These are phyloP conservation scores for Eospalax fontanierii DNA, from an alignment of 2,797 vertebrate genomes.

Conservation along the genomic window DNA sequence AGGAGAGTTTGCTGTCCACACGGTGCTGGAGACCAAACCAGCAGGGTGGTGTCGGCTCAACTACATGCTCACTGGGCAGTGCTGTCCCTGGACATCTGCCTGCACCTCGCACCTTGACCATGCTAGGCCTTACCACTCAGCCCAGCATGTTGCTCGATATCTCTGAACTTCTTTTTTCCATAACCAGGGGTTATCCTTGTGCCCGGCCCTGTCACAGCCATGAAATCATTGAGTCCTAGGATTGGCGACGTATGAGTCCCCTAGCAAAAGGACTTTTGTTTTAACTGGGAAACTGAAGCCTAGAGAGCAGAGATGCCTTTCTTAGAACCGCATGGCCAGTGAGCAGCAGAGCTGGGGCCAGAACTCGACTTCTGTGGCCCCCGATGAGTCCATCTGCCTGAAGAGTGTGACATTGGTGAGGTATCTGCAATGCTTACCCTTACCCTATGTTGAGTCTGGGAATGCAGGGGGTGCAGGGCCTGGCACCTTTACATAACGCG, in stretches of 20 bases:
- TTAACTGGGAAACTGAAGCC: neutral
- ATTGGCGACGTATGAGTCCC: neutral
- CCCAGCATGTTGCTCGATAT: neutral
- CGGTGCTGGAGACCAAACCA: neutral
- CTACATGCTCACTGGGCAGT: rapidly evolving
- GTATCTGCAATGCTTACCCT: no score
- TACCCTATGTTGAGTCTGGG: no score
- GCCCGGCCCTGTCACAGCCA: rapidly evolving
- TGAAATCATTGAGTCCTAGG: no score
- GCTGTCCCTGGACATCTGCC: rapidly evolving
- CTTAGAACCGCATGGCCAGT: neutral
- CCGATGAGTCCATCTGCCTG: rapidly evolving
- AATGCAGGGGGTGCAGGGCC: neutral
- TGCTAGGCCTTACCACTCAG: rapidly evolving
- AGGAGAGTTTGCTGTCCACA: neutral
- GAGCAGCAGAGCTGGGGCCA: rapidly evolving
- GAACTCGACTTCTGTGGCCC: rapidly evolving
- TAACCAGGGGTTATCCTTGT: rapidly evolving
- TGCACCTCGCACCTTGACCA: neutral
- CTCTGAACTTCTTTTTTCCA: neutral
- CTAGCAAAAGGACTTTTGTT: no score
- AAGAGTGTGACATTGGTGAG: neutral
- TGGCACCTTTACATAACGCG: rapidly evolving
- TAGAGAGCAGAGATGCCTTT: rapidly evolving
- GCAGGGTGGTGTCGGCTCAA: neutral